Evolutionary conservation across 2,113 vertebrate genomes (phyloP).

Genomic region (Ictidomys tridecemlineatus): DNA sequence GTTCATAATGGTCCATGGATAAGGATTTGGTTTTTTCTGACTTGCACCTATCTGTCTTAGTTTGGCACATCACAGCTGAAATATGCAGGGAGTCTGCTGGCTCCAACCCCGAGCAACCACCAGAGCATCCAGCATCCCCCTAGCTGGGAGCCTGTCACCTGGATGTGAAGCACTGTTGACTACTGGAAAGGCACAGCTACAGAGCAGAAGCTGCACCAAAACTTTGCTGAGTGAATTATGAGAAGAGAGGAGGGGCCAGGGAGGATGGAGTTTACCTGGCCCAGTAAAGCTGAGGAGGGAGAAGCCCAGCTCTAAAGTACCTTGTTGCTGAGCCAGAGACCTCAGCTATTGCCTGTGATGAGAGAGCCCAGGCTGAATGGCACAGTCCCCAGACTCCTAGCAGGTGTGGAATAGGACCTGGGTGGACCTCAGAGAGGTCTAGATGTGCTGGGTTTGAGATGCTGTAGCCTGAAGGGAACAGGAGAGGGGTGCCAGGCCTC

Average conservation of each 20-base stretch:
- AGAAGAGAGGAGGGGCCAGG: background rate
- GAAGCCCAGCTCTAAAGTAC: background rate
- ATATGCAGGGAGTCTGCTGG: too few species aligned
- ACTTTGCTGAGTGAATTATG: background rate
- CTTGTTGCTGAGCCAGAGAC: background rate
- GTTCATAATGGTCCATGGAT: too few species aligned
- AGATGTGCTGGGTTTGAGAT: background rate
- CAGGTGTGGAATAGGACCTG: background rate
- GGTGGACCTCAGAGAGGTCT: background rate
- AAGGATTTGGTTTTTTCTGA: too few species aligned
- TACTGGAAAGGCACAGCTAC: background rate
- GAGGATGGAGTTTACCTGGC: fast-evolving
- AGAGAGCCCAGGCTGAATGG: too few species aligned
- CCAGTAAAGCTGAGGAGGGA: too few species aligned
- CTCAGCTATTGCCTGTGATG: too few species aligned
- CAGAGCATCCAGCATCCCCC: too few species aligned
- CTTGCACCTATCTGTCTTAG: too few species aligned
- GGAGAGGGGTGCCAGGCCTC: background rate
- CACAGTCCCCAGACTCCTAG: background rate
- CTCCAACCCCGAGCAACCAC: too few species aligned
- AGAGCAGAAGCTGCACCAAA: background rate
- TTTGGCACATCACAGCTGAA: too few species aligned
- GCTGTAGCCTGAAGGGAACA: too few species aligned
- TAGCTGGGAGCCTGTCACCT: background rate
- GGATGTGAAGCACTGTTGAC: background rate